A percentile compares a stretch with the other conserved stretches of the same genome.
These are phyloP conservation scores for Tetramorium alpestre DNA, from an alignment of 1,140 invertebrate species.

Conservation along the genomic window DNA sequence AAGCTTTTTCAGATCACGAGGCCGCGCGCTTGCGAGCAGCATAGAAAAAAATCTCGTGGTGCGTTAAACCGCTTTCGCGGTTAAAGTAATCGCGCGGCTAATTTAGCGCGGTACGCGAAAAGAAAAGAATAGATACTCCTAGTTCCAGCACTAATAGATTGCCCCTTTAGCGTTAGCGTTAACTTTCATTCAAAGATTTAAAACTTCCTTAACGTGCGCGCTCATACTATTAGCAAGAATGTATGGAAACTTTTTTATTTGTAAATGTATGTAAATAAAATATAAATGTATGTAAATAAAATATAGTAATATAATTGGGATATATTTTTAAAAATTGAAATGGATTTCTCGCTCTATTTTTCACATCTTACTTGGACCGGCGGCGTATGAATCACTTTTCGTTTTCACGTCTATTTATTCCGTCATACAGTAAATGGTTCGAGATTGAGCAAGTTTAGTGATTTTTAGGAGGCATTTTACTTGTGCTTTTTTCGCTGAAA, in stretches of 20 bases:
- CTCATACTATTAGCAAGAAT: not conserved
- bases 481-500: not conserved
- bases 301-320: not conserved
- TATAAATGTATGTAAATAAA: not conserved
- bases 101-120: not conserved
- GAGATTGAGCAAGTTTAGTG: not conserved
- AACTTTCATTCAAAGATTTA: not conserved
- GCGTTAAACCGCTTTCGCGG: not conserved
- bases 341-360: not conserved
- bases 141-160: not conserved
- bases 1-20: conserved; percentile 36
- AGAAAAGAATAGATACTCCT: conserved; percentile 8
- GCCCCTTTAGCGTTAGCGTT: not conserved
- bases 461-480: not conserved
- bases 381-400: not conserved
- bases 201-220: not conserved
- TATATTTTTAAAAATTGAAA: not conserved
- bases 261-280: not conserved
- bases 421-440: not conserved
- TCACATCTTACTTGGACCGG: not conserved
- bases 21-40: not conserved
- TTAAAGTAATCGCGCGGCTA: conserved; percentile 15
- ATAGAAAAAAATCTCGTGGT: not conserved
- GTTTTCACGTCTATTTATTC: not conserved
- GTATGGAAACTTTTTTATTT: not conserved